Evolutionary conservation across 2,113 vertebrate genomes (phyloP).

Genomic region (Macrotus californicus): DNA sequence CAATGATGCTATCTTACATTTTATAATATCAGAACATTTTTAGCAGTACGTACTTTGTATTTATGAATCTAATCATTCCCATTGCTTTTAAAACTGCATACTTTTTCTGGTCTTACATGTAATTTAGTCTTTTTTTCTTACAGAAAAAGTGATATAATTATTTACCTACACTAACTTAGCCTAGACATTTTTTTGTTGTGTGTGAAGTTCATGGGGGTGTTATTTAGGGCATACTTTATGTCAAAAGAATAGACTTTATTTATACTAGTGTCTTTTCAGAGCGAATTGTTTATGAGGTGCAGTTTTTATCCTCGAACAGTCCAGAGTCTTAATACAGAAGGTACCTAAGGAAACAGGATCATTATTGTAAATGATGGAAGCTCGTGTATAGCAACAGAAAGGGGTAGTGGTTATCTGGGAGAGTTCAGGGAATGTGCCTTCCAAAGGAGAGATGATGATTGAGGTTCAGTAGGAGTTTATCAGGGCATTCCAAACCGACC

Average conservation of each 20-base stretch:
- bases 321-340: neutral
- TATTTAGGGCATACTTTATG: constrained; percentile 33
- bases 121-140: constrained; percentile 7
- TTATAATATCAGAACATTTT: neutral
- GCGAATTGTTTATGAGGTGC: constrained; percentile 8
- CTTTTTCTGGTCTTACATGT: neutral
- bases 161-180: constrained; percentile 13
- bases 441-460: neutral
- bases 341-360: constrained; percentile 8
- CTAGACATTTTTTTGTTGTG: neutral
- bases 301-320: neutral
- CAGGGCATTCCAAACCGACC: neutral
- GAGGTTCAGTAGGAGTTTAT: constrained; percentile 2
- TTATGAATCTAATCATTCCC: neutral
- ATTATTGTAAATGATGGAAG: constrained; percentile 29
- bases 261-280: neutral
- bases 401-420: constrained; percentile 6
- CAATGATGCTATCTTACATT: neutral
- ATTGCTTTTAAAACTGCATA: neutral
- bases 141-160: neutral
- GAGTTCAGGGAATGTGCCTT: constrained; percentile 1
- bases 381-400: constrained; percentile 23
- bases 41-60: neutral
- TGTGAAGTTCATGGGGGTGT: neutral
- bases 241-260: constrained; percentile 19